Evolutionary conservation across 2,797 vertebrate genomes (phyloP).

Genomic region (Lacerta viridis): DNA sequence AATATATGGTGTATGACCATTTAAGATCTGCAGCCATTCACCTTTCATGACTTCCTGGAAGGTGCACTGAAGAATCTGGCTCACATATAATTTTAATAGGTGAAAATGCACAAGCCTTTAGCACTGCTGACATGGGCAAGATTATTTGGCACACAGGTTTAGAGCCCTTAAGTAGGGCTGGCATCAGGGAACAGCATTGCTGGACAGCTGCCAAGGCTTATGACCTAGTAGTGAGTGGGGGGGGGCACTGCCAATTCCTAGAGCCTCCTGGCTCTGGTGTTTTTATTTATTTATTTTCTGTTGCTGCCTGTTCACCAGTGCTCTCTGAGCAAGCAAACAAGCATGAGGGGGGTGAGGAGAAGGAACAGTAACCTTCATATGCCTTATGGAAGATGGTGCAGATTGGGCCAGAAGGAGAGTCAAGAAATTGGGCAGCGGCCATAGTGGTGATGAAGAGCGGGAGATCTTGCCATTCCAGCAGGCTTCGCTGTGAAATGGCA

Average conservation of each 20-base stretch:
- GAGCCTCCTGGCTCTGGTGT: neutral
- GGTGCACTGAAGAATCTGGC: neutral
- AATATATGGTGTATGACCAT: neutral
- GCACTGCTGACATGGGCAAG: slow-evolving; percentile 38
- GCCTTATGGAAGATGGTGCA: neutral
- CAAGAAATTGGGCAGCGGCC: neutral
- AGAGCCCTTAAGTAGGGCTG: slow-evolving; percentile 11
- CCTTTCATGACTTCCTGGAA: neutral
- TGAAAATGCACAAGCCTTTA: neutral
- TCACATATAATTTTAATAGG: neutral
- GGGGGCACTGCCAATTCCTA: neutral
- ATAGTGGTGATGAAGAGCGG: neutral
- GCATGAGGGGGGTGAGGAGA: neutral
- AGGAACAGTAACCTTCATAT: neutral
- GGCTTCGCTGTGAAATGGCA: slow-evolving; percentile 28
- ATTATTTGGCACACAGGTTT: slow-evolving; percentile 41
- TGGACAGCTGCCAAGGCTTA: neutral
- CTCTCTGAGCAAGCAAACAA: neutral
- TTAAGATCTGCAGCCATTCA: neutral
- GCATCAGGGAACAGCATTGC: neutral
- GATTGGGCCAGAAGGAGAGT: neutral
- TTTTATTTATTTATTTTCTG: neutral
- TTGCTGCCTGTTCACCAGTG: neutral
- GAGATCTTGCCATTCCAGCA: slow-evolving; percentile 38
- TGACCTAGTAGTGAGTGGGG: neutral